These are phyloP conservation scores for Andrena camellia DNA, from an alignment of 2,888 invertebrate species.

Conservation along the genomic window DNA sequence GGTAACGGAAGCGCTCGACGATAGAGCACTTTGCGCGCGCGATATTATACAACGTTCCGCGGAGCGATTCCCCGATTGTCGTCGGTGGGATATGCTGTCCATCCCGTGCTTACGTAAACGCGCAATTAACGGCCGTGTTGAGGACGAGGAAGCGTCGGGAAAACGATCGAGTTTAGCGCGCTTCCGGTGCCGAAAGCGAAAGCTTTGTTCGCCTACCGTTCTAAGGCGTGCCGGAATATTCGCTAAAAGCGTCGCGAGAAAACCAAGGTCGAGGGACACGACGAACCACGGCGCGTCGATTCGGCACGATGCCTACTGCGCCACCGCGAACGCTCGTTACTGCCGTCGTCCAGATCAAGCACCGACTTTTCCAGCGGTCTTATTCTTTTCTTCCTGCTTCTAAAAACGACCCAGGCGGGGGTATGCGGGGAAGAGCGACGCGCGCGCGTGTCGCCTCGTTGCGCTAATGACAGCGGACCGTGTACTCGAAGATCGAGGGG, in stretches of 20 bases:
- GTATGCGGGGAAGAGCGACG: not conserved
- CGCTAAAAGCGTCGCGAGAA: conserved; percentile 45
- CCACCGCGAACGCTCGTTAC: conserved; percentile 44
- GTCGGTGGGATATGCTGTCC: conserved; percentile 21
- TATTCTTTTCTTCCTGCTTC: not conserved
- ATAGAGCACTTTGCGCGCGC: not conserved
- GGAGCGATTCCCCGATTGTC: conserved; percentile 34
- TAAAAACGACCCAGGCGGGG: not conserved
- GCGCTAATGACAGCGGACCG: too few relatives aligned
- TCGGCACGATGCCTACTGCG: conserved; percentile 77
- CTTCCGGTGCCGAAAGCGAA: conserved; percentile 28
- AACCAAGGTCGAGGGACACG: conserved; percentile 60
- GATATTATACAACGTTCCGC: conserved; percentile 24
- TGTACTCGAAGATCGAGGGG: too few relatives aligned
- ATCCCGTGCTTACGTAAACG: conserved; percentile 51
- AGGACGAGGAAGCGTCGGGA: conserved; percentile 38
- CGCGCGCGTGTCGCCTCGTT: too few relatives aligned
- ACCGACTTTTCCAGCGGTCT: conserved; percentile 42
- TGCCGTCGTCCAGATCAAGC: not conserved
- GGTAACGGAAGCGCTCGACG: conserved; percentile 18
- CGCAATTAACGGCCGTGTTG: conserved; percentile 35
- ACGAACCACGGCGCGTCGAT: conserved; percentile 24
- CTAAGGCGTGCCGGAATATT: conserved; percentile 16
- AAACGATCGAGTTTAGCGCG: conserved; percentile 8
- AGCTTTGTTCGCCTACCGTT: not conserved